Evolutionary conservation across 2,797 vertebrate genomes (phyloP).

Genomic region (Lacerta bilineata): DNA sequence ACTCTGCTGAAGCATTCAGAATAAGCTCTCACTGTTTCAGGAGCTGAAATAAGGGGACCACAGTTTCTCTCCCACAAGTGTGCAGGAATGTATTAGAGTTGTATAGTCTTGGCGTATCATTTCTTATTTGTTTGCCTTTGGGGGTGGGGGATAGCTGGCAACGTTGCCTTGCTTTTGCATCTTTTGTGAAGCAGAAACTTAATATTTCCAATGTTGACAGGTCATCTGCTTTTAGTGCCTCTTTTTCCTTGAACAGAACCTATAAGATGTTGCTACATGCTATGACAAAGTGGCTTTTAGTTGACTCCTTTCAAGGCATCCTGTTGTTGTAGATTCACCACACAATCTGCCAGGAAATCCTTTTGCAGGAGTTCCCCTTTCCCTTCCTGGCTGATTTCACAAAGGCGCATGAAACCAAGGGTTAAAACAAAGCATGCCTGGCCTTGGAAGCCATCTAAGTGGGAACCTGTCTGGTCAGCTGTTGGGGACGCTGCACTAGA

Average conservation of each 20-base stretch:
- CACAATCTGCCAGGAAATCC: not conserved
- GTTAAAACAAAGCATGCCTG: not conserved
- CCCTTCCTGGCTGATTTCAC: not conserved
- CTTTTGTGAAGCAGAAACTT: accelerated
- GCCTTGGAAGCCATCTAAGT: not conserved
- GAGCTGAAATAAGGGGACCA: not conserved
- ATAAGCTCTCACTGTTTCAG: not conserved
- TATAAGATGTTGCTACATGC: not conserved
- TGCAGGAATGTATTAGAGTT: not conserved
- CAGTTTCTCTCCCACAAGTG: not conserved
- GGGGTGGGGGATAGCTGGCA: not conserved
- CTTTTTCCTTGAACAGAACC: slow-evolving; percentile 31
- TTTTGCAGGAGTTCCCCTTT: not conserved
- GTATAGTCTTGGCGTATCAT: not conserved
- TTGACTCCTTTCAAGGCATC: slow-evolving; percentile 27
- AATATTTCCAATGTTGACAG: not conserved
- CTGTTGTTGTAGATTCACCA: slow-evolving; percentile 53
- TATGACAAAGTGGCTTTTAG: not conserved
- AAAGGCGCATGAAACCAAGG: not conserved
- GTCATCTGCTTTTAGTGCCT: not conserved
- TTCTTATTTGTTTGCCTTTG: not conserved
- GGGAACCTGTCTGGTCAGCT: not conserved
- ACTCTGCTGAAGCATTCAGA: not conserved
- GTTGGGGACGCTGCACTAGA: too few species aligned
- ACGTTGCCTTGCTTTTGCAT: accelerated